These are phyloP conservation scores for Podarcis cretensis DNA, from an alignment of 2,113 vertebrate genomes.

Conservation along the genomic window DNA sequence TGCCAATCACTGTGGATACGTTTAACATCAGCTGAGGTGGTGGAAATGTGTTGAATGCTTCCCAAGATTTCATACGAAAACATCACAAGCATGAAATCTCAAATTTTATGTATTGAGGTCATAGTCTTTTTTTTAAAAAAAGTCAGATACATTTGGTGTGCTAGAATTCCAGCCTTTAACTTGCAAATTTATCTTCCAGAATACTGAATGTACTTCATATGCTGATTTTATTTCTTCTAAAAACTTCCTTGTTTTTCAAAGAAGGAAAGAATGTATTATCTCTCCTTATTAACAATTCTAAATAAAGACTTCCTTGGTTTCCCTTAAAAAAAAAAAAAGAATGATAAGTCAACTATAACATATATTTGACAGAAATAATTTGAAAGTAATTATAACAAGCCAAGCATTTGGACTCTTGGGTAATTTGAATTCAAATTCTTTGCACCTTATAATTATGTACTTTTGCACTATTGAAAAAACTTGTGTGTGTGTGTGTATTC, in stretches of 20 bases:
- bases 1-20: background rate
- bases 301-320: slow-evolving; percentile 41
- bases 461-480: slow-evolving; percentile 45
- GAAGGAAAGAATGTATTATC: slow-evolving; percentile 9
- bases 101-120: background rate
- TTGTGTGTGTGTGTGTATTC: background rate
- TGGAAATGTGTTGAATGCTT: background rate
- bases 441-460: slow-evolving; percentile 59
- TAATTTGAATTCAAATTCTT: slow-evolving; percentile 68
- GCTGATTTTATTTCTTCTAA: slow-evolving; percentile 9
- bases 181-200: background rate
- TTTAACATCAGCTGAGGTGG: background rate
- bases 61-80: background rate
- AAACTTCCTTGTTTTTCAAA: background rate
- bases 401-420: slow-evolving; percentile 61
- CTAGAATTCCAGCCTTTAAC: background rate
- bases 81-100: background rate
- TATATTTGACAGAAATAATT: slow-evolving; percentile 69
- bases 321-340: slow-evolving; percentile 41
- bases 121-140: background rate
- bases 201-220: background rate
- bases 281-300: slow-evolving; percentile 49
- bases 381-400: slow-evolving; percentile 63
- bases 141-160: background rate
- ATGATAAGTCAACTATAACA: slow-evolving; percentile 54